A percentile compares a stretch with the other conserved stretches of the same genome.
These are phyloP conservation scores for Mystacides longicornis DNA, from an alignment of 2,888 invertebrate species.

Conservation along the genomic window DNA sequence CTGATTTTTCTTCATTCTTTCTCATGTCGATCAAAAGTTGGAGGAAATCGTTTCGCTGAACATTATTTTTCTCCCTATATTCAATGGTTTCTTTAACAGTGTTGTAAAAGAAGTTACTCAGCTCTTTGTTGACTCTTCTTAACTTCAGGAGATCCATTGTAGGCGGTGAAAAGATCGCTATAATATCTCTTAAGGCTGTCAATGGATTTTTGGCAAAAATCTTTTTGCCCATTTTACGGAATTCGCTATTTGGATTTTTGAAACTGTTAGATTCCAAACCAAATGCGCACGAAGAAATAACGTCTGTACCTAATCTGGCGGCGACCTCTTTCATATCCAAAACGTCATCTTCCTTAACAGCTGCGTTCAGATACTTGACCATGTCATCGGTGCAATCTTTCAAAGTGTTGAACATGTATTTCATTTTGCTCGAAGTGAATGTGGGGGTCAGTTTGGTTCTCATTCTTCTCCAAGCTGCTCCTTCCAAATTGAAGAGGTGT, in stretches of 20 bases:
- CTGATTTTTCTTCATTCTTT: constrained; percentile 3
- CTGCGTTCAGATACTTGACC: not conserved
- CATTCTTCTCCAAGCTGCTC: constrained; percentile 10
- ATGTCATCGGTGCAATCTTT: constrained; percentile 5
- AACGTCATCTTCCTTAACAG: not conserved
- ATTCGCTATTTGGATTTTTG: constrained; percentile 1
- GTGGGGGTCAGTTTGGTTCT: constrained; percentile 10
- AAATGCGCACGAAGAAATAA: constrained; percentile 21
- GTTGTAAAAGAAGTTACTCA: not conserved
- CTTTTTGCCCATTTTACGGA: constrained; percentile 1
- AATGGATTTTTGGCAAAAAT: not conserved
- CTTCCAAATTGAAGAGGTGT: constrained; percentile 12
- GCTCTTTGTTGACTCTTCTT: not conserved
- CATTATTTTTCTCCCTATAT: constrained; percentile 7
- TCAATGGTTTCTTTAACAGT: constrained; percentile 1
- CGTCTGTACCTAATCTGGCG: constrained; percentile 16
- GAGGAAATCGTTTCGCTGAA: constrained; percentile 8
- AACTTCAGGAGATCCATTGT: not conserved
- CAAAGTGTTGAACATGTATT: constrained; percentile 10
- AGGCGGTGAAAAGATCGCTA: not conserved
- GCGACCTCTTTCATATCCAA: constrained; percentile 9
- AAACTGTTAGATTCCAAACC: constrained; percentile 17
- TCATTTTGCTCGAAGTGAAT: constrained; percentile 14
- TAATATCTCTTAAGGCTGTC: not conserved
- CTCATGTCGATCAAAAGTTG: constrained; percentile 13